Evolutionary conservation across 2,113 vertebrate genomes (phyloP).

Genomic region (Guaruba guarouba): DNA sequence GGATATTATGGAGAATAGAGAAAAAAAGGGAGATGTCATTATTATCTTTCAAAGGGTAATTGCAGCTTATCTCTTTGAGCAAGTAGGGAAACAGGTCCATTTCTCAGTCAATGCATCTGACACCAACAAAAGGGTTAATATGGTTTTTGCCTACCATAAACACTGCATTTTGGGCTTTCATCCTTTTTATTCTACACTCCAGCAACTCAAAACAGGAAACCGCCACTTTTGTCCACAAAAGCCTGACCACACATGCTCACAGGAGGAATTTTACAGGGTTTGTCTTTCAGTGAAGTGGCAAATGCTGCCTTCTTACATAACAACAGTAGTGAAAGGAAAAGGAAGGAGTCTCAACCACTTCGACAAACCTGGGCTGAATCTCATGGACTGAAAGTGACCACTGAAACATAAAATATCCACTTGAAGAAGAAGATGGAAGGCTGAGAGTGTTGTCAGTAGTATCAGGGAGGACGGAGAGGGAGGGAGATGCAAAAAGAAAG

Average conservation of each 20-base stretch:
- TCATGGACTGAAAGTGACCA: background rate
- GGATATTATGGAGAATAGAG: background rate
- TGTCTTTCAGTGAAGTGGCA: background rate
- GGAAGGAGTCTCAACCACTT: background rate
- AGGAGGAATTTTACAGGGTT: conserved; percentile 4
- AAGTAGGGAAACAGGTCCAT: background rate
- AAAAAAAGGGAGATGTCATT: background rate
- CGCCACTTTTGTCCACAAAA: conserved; percentile 15
- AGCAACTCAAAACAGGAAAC: conserved; percentile 24
- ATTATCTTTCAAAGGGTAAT: background rate
- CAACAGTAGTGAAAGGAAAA: background rate
- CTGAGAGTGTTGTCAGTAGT: background rate
- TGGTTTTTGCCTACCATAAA: background rate
- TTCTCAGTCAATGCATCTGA: background rate
- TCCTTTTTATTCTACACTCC: background rate
- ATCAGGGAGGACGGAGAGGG: background rate
- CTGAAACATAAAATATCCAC: background rate
- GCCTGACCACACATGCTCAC: conserved; percentile 14
- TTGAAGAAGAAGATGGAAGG: background rate
- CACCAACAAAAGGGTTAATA: background rate
- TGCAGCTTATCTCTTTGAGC: background rate
- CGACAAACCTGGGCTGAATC: background rate
- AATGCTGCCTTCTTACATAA: background rate
- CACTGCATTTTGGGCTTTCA: background rate
- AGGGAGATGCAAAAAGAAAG: background rate